Evolutionary conservation across 2,888 invertebrate genomes (phyloP).

Genomic region (Lochmaea capreae): DNA sequence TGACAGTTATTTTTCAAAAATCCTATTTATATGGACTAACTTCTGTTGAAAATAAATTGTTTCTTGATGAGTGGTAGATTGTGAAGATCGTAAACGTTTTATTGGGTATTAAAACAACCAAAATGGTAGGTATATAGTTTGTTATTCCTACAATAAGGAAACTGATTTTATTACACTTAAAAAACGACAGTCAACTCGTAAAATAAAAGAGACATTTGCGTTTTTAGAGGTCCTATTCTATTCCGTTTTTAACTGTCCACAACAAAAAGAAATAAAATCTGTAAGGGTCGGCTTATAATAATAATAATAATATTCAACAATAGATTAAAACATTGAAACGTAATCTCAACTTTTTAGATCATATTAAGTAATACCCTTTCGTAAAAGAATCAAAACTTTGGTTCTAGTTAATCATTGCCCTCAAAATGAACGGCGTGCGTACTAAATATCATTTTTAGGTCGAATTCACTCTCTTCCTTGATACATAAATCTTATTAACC

Average conservation of each 20-base stretch:
- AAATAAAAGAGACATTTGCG: not conserved
- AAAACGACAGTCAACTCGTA: constrained; percentile 15
- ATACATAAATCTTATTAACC: not conserved
- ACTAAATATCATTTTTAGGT: not conserved
- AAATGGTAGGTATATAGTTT: constrained; percentile 12
- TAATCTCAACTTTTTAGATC: too few relatives aligned
- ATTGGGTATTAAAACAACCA: constrained; percentile 19
- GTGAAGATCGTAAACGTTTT: constrained; percentile 14
- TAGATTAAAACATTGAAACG: too few relatives aligned
- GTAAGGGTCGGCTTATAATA: too few relatives aligned
- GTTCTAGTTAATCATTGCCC: too few relatives aligned
- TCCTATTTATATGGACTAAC: too few relatives aligned
- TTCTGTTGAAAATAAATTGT: not conserved
- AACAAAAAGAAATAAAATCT: too few relatives aligned
- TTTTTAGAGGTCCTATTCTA: not conserved
- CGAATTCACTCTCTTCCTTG: not conserved
- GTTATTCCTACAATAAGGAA: constrained; percentile 14
- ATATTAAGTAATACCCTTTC: too few relatives aligned
- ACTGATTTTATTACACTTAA: constrained; percentile 22
- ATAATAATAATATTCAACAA: too few relatives aligned
- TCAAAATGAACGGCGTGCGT: too few relatives aligned
- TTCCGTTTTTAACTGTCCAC: not conserved
- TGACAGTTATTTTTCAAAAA: too few relatives aligned
- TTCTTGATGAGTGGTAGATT: not conserved
- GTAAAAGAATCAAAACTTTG: too few relatives aligned